Conservation (phyloP, 30 jellyfish, hydroid and myxozoan species). For the Aurelia sp. region DNA sequence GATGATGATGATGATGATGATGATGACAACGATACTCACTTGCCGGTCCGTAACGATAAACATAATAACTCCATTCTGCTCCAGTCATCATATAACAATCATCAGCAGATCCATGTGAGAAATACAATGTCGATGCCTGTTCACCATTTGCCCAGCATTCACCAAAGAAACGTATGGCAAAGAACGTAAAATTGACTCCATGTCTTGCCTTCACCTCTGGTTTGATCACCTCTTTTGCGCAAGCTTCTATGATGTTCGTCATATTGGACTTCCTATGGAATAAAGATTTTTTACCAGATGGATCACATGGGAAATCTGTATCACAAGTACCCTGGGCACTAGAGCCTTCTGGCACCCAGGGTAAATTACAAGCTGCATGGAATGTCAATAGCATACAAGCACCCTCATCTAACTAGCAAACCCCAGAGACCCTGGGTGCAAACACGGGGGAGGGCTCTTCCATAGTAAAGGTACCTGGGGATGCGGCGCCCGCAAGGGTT, state of each 20-base stretch:
- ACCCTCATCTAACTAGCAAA: too few species aligned
- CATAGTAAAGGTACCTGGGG: too few species aligned
- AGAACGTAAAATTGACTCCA: neutral
- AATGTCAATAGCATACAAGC: too few species aligned
- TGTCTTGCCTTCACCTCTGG: neutral
- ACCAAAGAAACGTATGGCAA: slow-evolving; percentile 13
- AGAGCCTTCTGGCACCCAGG: too few species aligned
- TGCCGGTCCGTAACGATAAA: slow-evolving; percentile 6
- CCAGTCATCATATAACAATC: neutral
- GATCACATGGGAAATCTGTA: too few species aligned
- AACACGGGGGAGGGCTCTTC: too few species aligned
- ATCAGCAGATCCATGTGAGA: neutral
- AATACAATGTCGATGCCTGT: neutral
- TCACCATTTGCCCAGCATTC: slow-evolving; percentile 20
- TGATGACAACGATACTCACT: neutral
- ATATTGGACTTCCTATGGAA: neutral
- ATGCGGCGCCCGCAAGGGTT: too few species aligned
- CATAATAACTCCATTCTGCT: neutral
- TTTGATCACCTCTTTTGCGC: neutral
- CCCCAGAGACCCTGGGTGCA: too few species aligned
- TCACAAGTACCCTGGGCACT: too few species aligned
- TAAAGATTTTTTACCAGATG: neutral
- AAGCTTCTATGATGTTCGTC: slow-evolving; percentile 4
- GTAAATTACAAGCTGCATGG: too few species aligned
- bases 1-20: neutral